These are phyloP conservation scores for Nestor notabilis DNA, from an alignment of 2,113 vertebrate species.

Conservation along the genomic window DNA sequence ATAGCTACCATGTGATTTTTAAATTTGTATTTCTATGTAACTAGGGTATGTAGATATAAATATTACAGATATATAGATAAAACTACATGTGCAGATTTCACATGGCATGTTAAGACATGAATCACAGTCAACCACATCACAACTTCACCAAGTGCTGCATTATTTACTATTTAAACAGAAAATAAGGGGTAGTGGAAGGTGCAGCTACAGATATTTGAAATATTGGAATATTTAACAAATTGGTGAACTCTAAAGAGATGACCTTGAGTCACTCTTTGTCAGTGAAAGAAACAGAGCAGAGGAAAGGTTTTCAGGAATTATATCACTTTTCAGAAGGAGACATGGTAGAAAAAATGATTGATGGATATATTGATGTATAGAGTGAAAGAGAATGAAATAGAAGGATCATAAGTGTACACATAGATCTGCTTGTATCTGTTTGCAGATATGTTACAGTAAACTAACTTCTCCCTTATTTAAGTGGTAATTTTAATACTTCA, in stretches of 20 bases:
- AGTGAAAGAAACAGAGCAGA: not conserved
- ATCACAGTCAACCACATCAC: not conserved
- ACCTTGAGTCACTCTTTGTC: not conserved
- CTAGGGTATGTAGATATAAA: not conserved
- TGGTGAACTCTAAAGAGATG: not conserved
- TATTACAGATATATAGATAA: not conserved
- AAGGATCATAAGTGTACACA: not conserved
- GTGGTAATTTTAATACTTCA: not conserved
- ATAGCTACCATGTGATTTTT: not conserved
- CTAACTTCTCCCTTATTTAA: not conserved
- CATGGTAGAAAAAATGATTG: not conserved
- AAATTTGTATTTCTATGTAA: not conserved
- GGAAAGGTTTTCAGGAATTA: not conserved
- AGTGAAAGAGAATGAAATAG: not conserved
- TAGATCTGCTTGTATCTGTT: not conserved
- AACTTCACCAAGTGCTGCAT: not conserved
- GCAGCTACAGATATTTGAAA: not conserved
- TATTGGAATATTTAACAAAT: not conserved
- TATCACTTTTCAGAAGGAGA: not conserved
- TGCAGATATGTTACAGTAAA: not conserved
- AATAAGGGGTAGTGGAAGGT: not conserved
- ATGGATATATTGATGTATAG: not conserved
- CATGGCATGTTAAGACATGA: not conserved
- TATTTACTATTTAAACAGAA: not conserved
- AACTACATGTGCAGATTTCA: not conserved